These are phyloP conservation scores for Synanthedon myopaeformis DNA, from an alignment of 2,888 invertebrate genomes.

Conservation along the genomic window DNA sequence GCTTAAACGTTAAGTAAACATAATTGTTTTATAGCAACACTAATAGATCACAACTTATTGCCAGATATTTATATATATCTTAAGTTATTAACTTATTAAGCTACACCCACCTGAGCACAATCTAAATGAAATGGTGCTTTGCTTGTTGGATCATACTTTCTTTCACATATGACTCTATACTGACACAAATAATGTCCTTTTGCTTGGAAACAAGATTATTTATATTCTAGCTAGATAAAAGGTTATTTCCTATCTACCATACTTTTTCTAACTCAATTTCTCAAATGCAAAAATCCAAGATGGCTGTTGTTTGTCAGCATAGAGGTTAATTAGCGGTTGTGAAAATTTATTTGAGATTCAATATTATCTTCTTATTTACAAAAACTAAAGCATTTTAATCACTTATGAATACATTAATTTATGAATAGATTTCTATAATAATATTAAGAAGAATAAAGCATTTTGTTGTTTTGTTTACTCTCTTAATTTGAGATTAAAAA, in stretches of 20 bases:
- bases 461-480: not conserved
- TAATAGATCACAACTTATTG: constrained; percentile 11
- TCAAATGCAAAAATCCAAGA: too few species aligned
- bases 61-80: constrained; percentile 9
- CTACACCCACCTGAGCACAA: constrained; percentile 31
- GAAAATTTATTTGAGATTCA: constrained; percentile 48
- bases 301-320: too few species aligned
- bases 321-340: constrained; percentile 42
- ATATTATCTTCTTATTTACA: constrained; percentile 3
- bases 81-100: not conserved
- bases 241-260: too few species aligned
- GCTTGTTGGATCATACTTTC: constrained; percentile 31
- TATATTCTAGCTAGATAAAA: too few species aligned
- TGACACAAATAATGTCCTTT: constrained; percentile 23
- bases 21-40: not conserved
- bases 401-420: not conserved
- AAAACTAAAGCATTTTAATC: not conserved
- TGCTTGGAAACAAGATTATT: too few species aligned
- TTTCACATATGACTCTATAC: constrained; percentile 21
- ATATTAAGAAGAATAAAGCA: not conserved
- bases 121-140: constrained; percentile 41
- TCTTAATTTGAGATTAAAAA: not conserved
- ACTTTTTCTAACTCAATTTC: too few species aligned
- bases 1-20: not conserved
- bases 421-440: not conserved